Base-by-base conservation (phyloP, 1,140 invertebrate genomes). In the Drosophila murphyi region DNA sequence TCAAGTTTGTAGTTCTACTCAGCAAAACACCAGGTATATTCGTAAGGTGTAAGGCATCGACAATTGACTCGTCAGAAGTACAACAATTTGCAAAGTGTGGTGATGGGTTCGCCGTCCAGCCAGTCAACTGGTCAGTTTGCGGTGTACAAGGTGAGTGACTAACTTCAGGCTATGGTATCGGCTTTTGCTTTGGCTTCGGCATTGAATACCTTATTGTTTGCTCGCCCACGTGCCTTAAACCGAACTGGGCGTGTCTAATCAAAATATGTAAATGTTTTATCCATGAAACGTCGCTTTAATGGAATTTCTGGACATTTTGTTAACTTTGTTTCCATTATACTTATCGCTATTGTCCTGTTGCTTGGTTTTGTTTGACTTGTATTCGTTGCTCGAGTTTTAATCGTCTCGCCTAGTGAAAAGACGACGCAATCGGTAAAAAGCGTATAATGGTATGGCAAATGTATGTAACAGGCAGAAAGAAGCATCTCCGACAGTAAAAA, bases 241-340 rank as follows among this genome's bases (percentile, higher is more conserved):
- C 68, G 68, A 82, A 74, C 60, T 73, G 82, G 82, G 82, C 82
- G 82, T 87, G 82, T 82, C 83, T 83, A 87, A 87, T 87, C 82
- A 87, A 87, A 87, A 87, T 87, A 87, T 87, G 82, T 83, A 87
- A 87, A 87, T 87, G 82, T 78, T 87, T 86, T 86, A 86, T 81
- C 82, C 82, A 78, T 87, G 87, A 86, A 86, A 86, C 82, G 82
- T 87, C 82, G 82, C 82, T 86, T 87, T 86, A 82, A 86, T 86
- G 82, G 79, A 87, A 86, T 86, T 86, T 86, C 82, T 80, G 82
- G 82, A 87, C 82, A 86, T 86, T 82, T 82, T 62, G 75, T 60
- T 72, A 51, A 31, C 55, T 39, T 54, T 76, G 65, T 48, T 73
- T n/a, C 28, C 37, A 60, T 64, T 78, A 20, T 20, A 1, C 20